Evolutionary conservation across 1,140 invertebrate species (phyloP).

Genomic region (Camponotus vicinus): DNA sequence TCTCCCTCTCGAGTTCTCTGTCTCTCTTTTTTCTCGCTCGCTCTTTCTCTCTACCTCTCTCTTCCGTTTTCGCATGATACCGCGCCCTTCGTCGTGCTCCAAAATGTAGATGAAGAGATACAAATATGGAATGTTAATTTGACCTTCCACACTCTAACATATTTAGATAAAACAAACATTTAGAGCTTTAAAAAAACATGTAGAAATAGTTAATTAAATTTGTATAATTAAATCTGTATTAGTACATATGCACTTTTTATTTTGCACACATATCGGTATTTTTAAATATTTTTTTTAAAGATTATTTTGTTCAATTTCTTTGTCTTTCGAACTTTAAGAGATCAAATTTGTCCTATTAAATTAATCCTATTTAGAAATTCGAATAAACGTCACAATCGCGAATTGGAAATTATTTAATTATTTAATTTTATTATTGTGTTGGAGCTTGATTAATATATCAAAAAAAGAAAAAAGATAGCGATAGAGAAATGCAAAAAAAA

Average conservation of each 20-base stretch:
- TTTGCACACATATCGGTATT: background rate
- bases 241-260: too few relatives aligned
- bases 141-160: background rate
- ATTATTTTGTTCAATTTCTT: background rate
- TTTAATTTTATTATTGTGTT: background rate
- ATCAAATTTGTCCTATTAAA: background rate
- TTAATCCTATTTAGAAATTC: background rate
- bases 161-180: background rate
- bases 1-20: constrained; percentile 56
- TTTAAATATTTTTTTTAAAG: background rate
- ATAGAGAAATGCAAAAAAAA: background rate
- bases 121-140: background rate
- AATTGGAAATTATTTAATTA: background rate
- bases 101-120: background rate
- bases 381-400: background rate
- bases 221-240: too few relatives aligned
- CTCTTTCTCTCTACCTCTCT: constrained; percentile 43
- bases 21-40: constrained; percentile 43
- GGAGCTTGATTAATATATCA: background rate
- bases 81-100: background rate
- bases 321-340: background rate
- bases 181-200: background rate
- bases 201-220: too few relatives aligned
- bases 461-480: background rate
- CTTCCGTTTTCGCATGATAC: background rate